Conservation (phyloP, 1,140 invertebrate species). For the Linepithema humile region DNA sequence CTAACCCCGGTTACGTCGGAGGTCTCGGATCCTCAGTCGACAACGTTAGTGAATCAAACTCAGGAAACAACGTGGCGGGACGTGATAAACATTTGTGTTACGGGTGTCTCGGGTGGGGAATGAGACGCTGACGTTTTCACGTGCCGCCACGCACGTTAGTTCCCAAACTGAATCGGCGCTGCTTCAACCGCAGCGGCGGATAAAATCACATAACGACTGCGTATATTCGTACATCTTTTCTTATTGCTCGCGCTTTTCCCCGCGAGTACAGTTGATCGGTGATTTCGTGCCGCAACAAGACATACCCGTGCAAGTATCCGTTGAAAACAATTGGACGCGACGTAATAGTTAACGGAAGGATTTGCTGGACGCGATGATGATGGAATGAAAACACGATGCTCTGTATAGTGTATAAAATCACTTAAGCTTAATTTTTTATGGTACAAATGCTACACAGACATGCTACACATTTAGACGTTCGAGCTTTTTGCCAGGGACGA, state of each 20-base stretch:
- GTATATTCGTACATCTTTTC: constrained; percentile 54
- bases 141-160: constrained; percentile 41
- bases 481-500: constrained; percentile 62
- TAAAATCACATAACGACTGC: constrained; percentile 17
- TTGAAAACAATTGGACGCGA: background rate
- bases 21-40: constrained; percentile 75
- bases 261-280: constrained; percentile 21
- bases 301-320: background rate
- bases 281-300: background rate
- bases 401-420: constrained; percentile 64
- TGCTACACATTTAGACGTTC: constrained; percentile 62
- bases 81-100: constrained; percentile 68
- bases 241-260: constrained; percentile 43
- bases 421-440: constrained; percentile 73
- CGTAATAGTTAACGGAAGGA: constrained; percentile 14
- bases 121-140: constrained; percentile 65
- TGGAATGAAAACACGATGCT: constrained; percentile 33
- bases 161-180: constrained; percentile 5
- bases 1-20: constrained; percentile 77
- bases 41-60: constrained; percentile 76
- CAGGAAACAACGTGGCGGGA: constrained; percentile 82
- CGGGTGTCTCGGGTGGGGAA: constrained; percentile 83
- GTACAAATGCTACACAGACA: constrained; percentile 67
- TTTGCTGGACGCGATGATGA: constrained; percentile 34
- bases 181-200: background rate